A percentile compares a stretch with the other conserved stretches of the same genome.
Evolutionary conservation across 2,888 invertebrate genomes (phyloP).

Genomic region (Aquatica leii): DNA sequence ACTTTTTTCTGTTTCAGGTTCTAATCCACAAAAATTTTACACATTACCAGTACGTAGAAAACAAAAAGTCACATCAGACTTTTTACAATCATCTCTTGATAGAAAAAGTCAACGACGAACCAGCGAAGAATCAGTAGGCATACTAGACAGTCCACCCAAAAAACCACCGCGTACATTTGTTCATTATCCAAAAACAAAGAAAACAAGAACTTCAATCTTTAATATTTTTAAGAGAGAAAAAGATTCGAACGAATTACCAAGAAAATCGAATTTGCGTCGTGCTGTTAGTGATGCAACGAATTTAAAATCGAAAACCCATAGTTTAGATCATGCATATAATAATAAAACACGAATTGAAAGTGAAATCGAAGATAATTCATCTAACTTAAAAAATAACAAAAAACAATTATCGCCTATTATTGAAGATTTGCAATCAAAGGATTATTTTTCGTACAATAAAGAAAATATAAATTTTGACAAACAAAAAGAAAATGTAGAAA

Average conservation of each 20-base stretch:
- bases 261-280: slow-evolving; percentile 62
- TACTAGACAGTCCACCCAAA: slow-evolving; percentile 51
- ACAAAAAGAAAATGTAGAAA: slow-evolving; percentile 43
- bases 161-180: slow-evolving; percentile 60
- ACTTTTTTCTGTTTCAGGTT: slow-evolving; percentile 46
- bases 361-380: slow-evolving; percentile 66
- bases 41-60: slow-evolving; percentile 73
- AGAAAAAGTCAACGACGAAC: slow-evolving; percentile 56
- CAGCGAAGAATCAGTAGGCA: slow-evolving; percentile 65
- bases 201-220: slow-evolving; percentile 69
- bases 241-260: slow-evolving; percentile 64
- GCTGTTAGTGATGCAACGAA: slow-evolving; percentile 66
- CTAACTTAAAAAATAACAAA: slow-evolving; percentile 59
- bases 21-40: slow-evolving; percentile 69
- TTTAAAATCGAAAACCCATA: slow-evolving; percentile 63
- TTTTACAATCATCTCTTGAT: slow-evolving; percentile 49
- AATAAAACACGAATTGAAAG: slow-evolving; percentile 69
- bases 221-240: slow-evolving; percentile 71
- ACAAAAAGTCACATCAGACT: slow-evolving; percentile 57
- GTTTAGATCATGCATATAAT: slow-evolving; percentile 53
- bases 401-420: slow-evolving; percentile 82
- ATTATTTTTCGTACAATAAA: slow-evolving; percentile 64
- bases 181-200: slow-evolving; percentile 63
- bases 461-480: slow-evolving; percentile 44
- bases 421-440: slow-evolving; percentile 76